These are phyloP conservation scores for Alectoris magna DNA, from an alignment of 2,797 vertebrate species.

Conservation along the genomic window DNA sequence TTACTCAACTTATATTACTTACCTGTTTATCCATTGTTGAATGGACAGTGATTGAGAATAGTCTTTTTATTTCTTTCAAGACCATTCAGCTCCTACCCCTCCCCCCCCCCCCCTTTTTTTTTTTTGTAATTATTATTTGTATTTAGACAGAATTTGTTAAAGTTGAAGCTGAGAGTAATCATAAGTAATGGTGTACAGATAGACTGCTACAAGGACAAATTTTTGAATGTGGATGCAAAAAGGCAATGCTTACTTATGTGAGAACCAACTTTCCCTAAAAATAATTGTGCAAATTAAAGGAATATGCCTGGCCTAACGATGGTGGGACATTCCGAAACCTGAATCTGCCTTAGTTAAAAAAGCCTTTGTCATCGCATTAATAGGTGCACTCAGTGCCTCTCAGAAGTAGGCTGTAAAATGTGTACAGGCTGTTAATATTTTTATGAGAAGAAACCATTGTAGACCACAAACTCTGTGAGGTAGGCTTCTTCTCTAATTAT, in stretches of 20 bases:
- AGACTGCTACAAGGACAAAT: background rate
- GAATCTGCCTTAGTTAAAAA: background rate
- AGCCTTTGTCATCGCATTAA: background rate
- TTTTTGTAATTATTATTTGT: background rate
- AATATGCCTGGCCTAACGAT: background rate
- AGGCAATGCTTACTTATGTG: background rate
- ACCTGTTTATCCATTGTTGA: background rate
- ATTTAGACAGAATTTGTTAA: background rate
- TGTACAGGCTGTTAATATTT: background rate
- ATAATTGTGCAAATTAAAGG: background rate
- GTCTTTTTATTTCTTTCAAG: rapidly evolving
- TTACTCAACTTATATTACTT: background rate
- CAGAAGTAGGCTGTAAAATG: background rate
- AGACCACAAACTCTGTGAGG: background rate
- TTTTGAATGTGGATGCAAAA: background rate
- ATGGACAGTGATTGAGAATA: background rate
- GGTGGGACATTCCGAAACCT: background rate
- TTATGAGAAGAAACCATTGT: background rate
- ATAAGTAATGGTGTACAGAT: background rate
- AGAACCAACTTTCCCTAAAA: background rate
- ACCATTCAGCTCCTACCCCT: background rate
- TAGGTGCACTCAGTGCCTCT: background rate
- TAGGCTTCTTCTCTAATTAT: conserved; percentile 28
- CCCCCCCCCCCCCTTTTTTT: too few relatives aligned
- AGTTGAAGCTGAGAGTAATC: background rate